Conservation (phyloP, 2,113 vertebrate genomes). For the Falco punctatus region DNA sequence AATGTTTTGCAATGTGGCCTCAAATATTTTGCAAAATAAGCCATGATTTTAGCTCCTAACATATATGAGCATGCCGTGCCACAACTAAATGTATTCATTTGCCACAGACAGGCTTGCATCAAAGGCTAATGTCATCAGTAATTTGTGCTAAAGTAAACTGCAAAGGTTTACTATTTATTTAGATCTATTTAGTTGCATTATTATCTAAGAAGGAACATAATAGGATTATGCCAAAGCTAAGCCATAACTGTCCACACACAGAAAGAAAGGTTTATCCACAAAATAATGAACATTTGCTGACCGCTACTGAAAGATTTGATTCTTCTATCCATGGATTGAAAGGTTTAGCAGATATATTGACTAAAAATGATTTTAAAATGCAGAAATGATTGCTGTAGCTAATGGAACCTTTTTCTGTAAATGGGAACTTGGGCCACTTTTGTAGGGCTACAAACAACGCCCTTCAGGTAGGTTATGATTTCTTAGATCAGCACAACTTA, state of each 20-base stretch:
- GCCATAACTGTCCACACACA: not conserved
- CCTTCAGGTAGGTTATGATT: not conserved
- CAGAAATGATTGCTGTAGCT: not conserved
- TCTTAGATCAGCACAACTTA: not conserved
- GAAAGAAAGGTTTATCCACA: not conserved
- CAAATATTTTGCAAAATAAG: not conserved
- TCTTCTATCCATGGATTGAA: not conserved
- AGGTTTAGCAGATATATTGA: not conserved
- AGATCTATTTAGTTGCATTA: not conserved
- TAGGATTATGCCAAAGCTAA: not conserved
- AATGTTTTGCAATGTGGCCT: not conserved
- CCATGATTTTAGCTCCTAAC: not conserved
- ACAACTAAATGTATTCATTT: not conserved
- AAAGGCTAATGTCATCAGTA: not conserved
- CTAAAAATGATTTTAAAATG: not conserved
- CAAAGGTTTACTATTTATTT: not conserved
- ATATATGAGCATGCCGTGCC: not conserved
- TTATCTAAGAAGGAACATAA: not conserved
- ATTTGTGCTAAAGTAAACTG: not conserved
- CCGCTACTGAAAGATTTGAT: not conserved
- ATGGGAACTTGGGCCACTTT: not conserved
- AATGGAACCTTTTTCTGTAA: not conserved
- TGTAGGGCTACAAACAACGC: not conserved
- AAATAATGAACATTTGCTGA: not conserved
- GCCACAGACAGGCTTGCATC: not conserved